phyloP scores from a whole-genome alignment of 2,888 invertebrate genomes.

The Macrophya alboannulata region DNA sequence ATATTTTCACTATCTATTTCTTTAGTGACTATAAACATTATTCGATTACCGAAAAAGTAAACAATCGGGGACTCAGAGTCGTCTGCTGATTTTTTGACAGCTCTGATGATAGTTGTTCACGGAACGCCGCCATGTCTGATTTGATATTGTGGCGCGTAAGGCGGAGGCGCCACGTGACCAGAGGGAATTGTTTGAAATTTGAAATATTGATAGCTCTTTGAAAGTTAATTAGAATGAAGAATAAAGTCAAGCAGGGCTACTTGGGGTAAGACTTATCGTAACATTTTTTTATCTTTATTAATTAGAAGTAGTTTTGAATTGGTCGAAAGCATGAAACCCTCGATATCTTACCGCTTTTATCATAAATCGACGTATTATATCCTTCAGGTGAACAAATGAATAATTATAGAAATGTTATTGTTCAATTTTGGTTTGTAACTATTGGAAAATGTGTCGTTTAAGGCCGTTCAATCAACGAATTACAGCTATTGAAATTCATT shows the following conservation, averaged over 20 bases:
- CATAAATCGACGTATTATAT: background rate
- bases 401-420: background rate
- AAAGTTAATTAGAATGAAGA: background rate
- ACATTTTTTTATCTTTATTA: background rate
- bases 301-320: background rate
- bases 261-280: background rate
- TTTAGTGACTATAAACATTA: slow-evolving; percentile 78
- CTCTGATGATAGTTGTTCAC: slow-evolving; percentile 13
- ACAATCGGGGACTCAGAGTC: background rate
- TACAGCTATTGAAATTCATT: background rate
- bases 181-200: background rate
- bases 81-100: background rate
- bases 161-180: background rate
- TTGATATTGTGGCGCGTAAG: background rate
- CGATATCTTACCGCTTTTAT: background rate
- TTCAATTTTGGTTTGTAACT: background rate
- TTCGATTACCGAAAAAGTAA: slow-evolving; percentile 25
- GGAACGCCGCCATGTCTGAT: slow-evolving; percentile 1
- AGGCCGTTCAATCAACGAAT: background rate
- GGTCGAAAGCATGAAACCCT: background rate
- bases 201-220: background rate
- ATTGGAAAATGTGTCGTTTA: background rate
- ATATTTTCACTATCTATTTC: slow-evolving; percentile 78
- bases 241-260: background rate
- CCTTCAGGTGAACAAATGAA: background rate